A percentile compares a stretch with the other conserved stretches of the same genome.
phyloP scores from a whole-genome alignment of 2,113 vertebrate species.

The Bettongia penicillata region DNA sequence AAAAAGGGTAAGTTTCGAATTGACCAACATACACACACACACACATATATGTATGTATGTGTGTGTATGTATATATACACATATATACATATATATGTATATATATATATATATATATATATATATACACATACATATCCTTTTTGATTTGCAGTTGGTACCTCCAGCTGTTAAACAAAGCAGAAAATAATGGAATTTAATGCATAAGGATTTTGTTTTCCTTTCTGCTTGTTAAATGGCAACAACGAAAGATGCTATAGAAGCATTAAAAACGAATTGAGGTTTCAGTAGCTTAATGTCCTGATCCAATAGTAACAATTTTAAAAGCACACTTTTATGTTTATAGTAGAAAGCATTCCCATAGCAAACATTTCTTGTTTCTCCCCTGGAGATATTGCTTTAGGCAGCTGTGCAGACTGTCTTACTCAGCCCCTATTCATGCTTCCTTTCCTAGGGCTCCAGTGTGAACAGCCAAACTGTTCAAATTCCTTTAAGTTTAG shows the following conservation, averaged over 20 bases:
- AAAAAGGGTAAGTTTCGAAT: constrained; percentile 13
- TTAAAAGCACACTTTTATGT: background rate
- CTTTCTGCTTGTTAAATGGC: background rate
- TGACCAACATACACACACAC: background rate
- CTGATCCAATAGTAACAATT: constrained; percentile 32
- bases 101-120: too few species aligned
- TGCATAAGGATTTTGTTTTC: background rate
- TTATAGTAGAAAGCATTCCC: background rate
- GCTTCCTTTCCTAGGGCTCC: constrained; percentile 9
- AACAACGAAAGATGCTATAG: background rate
- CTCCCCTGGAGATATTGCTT: background rate
- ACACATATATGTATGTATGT: too few species aligned
- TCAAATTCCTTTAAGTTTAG: background rate
- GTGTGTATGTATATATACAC: too few species aligned
- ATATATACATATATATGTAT: too few species aligned
- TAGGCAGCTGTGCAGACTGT: background rate
- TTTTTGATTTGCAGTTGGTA: constrained; percentile 37
- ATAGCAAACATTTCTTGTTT: background rate
- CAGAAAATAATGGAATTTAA: background rate
- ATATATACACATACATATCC: background rate
- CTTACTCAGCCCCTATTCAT: constrained; percentile 13
- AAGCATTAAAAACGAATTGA: constrained; percentile 1
- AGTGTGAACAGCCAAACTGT: background rate
- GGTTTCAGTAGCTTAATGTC: background rate
- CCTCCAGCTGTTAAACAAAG: constrained; percentile 7